Evolutionary conservation across 2,113 vertebrate genomes (phyloP).

Genomic region (Trogon surrucura): DNA sequence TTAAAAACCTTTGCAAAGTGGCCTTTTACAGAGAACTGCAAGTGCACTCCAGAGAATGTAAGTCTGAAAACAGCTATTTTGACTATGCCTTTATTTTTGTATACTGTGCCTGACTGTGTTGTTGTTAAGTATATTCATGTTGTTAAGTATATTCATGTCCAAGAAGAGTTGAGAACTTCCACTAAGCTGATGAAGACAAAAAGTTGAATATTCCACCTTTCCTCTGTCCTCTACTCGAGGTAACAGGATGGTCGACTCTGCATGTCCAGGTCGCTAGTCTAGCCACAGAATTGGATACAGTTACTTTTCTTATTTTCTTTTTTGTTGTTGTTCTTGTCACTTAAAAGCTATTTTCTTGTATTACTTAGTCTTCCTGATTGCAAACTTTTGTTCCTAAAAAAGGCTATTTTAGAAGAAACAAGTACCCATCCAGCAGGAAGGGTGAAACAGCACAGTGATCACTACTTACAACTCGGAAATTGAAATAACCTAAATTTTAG

Average conservation of each 20-base stretch:
- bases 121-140: neutral
- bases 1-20: slow-evolving; percentile 80
- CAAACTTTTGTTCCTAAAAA: neutral
- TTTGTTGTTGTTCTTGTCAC: neutral
- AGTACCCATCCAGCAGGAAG: fast-evolving
- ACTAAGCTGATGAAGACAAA: neutral
- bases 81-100: neutral
- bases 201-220: neutral
- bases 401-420: neutral
- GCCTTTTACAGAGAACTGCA: slow-evolving; percentile 82
- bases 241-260: neutral
- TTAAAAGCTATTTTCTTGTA: neutral
- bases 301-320: neutral
- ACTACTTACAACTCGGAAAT: neutral
- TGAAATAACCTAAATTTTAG: neutral
- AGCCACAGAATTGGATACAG: neutral
- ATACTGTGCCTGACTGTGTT: neutral
- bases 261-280: neutral
- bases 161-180: neutral
- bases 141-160: neutral
- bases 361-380: neutral
- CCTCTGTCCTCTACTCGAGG: neutral
- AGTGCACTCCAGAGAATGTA: slow-evolving; percentile 82
- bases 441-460: neutral
- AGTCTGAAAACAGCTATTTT: neutral